These are phyloP conservation scores for Molorchus minor DNA, from an alignment of 2,888 invertebrate genomes.

Conservation along the genomic window DNA sequence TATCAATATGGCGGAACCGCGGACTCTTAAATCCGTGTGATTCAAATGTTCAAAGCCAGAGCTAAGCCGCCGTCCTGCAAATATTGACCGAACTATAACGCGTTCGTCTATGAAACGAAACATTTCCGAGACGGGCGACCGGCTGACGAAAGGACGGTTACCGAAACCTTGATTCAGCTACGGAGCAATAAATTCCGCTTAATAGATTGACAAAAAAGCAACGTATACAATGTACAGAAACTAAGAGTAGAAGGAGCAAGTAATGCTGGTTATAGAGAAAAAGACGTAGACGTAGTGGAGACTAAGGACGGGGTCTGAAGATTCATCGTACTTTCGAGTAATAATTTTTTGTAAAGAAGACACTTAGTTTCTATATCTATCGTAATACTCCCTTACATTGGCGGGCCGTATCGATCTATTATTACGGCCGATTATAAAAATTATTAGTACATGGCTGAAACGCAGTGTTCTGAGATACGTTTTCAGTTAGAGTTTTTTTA, in stretches of 20 bases:
- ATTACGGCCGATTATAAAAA: slow-evolving; percentile 56
- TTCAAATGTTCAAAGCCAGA: too few species aligned
- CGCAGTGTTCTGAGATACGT: too few species aligned
- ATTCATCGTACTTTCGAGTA: slow-evolving; percentile 63
- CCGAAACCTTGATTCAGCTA: slow-evolving; percentile 46
- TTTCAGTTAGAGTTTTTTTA: too few species aligned
- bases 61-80: too few species aligned
- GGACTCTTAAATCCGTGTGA: too few species aligned
- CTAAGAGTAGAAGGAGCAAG: slow-evolving; percentile 49
- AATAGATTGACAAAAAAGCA: slow-evolving; percentile 48
- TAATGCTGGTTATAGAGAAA: slow-evolving; percentile 51
- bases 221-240: slow-evolving; percentile 44
- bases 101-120: too few species aligned
- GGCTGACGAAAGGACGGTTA: slow-evolving; percentile 30
- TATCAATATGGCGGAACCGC: too few species aligned
- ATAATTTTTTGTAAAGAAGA: slow-evolving; percentile 59
- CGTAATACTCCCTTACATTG: slow-evolving; percentile 63
- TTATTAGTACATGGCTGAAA: slow-evolving; percentile 39
- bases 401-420: slow-evolving; percentile 54
- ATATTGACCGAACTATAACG: too few species aligned
- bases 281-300: slow-evolving; percentile 62
- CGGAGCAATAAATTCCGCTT: slow-evolving; percentile 48
- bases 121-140: slow-evolving; percentile 14
- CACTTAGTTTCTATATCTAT: slow-evolving; percentile 64
- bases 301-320: slow-evolving; percentile 60